Percentiles rank a stretch among this genome's conserved stretches.
Evolutionary conservation across 2,888 invertebrate species (phyloP).

Genomic region (Drosophila incognita): DNA sequence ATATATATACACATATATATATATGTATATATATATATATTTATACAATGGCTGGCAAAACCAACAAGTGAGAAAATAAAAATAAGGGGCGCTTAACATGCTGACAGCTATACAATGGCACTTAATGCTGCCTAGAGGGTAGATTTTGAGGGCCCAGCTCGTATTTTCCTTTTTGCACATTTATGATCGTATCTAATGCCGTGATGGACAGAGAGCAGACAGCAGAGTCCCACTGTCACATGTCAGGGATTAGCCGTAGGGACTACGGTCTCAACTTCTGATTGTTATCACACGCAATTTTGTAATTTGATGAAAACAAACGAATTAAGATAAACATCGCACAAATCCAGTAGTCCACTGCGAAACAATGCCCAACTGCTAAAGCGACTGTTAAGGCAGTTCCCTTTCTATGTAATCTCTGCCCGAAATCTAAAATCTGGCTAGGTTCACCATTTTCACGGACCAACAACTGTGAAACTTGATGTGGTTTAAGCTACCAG

Average conservation of each 20-base stretch:
- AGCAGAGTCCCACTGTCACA: slow-evolving; percentile 51
- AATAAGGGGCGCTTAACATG: slow-evolving; percentile 68
- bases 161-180: slow-evolving; percentile 64
- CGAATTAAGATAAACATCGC: slow-evolving; percentile 81
- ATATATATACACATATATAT: not conserved
- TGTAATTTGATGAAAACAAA: slow-evolving; percentile 84
- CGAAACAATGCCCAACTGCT: slow-evolving; percentile 25
- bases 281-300: slow-evolving; percentile 84
- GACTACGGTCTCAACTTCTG: slow-evolving; percentile 61
- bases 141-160: slow-evolving; percentile 42
- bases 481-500: slow-evolving; percentile 34
- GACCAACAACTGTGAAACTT: slow-evolving; percentile 47
- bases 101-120: slow-evolving; percentile 77
- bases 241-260: slow-evolving; percentile 72
- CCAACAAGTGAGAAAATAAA: slow-evolving; percentile 66
- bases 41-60: slow-evolving; percentile 59
- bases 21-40: not conserved
- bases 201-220: slow-evolving; percentile 77
- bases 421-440: slow-evolving; percentile 15
- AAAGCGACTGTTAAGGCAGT: not conserved
- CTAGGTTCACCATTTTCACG: slow-evolving; percentile 42
- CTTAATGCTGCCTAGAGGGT: slow-evolving; percentile 62
- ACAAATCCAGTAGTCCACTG: slow-evolving; percentile 62
- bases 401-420: slow-evolving; percentile 32
- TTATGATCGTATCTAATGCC: slow-evolving; percentile 79